phyloP scores from a whole-genome alignment of 2,888 invertebrate genomes.

The Phortica magna region DNA sequence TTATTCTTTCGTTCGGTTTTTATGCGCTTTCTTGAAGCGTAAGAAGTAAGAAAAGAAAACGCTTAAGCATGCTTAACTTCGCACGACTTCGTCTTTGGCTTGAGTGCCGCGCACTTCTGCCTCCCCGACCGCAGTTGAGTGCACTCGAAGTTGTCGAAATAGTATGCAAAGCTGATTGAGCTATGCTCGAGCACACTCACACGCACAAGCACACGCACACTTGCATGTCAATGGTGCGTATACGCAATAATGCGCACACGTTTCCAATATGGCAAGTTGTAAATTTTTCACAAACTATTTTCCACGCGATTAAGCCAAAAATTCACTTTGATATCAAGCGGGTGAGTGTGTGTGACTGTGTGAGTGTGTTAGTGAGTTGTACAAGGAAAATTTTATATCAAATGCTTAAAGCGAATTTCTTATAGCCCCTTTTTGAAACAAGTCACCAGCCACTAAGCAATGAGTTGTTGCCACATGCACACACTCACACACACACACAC shows the following conservation, averaged over 20 bases:
- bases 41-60: not conserved
- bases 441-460: constrained; percentile 37
- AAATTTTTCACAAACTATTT: constrained; percentile 60
- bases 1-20: not conserved
- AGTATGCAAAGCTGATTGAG: constrained; percentile 14
- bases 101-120: not conserved
- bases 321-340: constrained; percentile 62
- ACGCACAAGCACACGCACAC: not conserved
- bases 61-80: not conserved
- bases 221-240: not conserved
- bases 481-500: not conserved
- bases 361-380: constrained; percentile 25
- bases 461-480: constrained; percentile 2
- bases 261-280: not conserved
- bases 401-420: constrained; percentile 65
- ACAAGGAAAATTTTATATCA: constrained; percentile 65
- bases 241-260: not conserved
- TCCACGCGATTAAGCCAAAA: constrained; percentile 65
- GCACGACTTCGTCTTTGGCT: not conserved
- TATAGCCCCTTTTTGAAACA: constrained; percentile 56
- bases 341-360: constrained; percentile 38
- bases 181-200: not conserved
- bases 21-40: not conserved
- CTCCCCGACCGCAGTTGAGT: not conserved
- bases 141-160: not conserved